A percentile compares a stretch with the other conserved stretches of the same genome.
Evolutionary conservation across 2,113 vertebrate genomes (phyloP).

Genomic region (Podarcis muralis): DNA sequence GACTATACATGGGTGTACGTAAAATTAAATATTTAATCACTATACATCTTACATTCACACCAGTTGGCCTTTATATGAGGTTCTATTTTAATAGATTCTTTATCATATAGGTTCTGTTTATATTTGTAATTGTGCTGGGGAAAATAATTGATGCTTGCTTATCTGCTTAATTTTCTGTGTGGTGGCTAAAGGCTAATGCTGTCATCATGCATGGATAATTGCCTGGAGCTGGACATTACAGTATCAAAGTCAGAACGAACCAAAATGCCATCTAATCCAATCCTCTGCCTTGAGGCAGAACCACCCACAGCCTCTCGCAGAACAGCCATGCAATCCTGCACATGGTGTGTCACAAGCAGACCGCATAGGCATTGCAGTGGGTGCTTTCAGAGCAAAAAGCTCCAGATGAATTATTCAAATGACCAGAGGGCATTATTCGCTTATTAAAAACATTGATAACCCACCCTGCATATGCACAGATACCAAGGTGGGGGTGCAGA

Average conservation of each 20-base stretch:
- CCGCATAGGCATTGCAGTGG: not conserved
- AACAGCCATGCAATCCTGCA: not conserved
- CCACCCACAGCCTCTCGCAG: not conserved
- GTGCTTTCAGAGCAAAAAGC: not conserved
- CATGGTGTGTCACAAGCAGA: not conserved
- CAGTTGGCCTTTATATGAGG: not conserved
- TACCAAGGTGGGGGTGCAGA: too few relatives aligned
- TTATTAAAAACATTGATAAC: too few relatives aligned
- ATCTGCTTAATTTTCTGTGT: not conserved
- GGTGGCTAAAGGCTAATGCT: not conserved
- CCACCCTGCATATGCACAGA: too few relatives aligned
- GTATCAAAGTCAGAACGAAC: not conserved
- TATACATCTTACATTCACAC: not conserved
- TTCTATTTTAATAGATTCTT: not conserved
- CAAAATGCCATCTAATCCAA: not conserved
- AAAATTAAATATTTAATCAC: not conserved
- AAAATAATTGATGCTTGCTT: not conserved
- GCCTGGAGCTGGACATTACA: not conserved
- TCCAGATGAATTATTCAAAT: not conserved
- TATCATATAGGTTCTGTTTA: not conserved
- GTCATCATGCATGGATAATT: not conserved
- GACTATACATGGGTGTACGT: not conserved
- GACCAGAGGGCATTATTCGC: not conserved
- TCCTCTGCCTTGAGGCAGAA: not conserved
- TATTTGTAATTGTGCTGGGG: not conserved